Evolutionary conservation across 2,797 vertebrate genomes (phyloP).

Genomic region (Holocentrus rufus): DNA sequence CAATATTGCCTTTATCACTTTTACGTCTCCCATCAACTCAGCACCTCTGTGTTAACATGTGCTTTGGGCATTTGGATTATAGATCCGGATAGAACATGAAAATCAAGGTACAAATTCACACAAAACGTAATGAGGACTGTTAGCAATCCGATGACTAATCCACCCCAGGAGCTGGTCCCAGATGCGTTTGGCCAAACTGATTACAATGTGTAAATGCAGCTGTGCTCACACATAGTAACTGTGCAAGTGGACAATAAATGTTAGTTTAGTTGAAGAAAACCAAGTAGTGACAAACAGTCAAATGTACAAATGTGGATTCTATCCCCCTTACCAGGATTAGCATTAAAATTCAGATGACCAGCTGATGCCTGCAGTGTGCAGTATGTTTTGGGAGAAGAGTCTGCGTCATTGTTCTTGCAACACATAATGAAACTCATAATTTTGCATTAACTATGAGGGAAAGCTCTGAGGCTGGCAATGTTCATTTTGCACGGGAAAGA

Average conservation of each 20-base stretch:
- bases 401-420: not conserved
- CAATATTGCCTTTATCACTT: slow-evolving; percentile 15
- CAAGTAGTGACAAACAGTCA: not conserved
- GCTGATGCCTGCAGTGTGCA: not conserved
- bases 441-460: not conserved
- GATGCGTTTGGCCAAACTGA: slow-evolving; percentile 8
- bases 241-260: slow-evolving; percentile 25
- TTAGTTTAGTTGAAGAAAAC: not conserved
- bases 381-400: not conserved
- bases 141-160: slow-evolving; percentile 31
- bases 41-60: slow-evolving; percentile 9
- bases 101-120: slow-evolving; percentile 36
- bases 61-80: slow-evolving; percentile 24
- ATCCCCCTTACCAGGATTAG: not conserved
- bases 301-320: not conserved
- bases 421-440: not conserved
- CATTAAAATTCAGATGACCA: not conserved
- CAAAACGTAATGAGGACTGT: not conserved
- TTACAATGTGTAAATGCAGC: slow-evolving; percentile 14
- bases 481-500: not conserved
- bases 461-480: not conserved
- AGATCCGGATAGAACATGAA: slow-evolving; percentile 31
- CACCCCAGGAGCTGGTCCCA: slow-evolving; percentile 12
- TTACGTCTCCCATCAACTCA: slow-evolving; percentile 18
- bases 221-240: not conserved